Percentiles rank a stretch among this genome's conserved stretches.
Conservation (phyloP, 2,113 vertebrate genomes). For the Aphyosemion australe region DNA sequence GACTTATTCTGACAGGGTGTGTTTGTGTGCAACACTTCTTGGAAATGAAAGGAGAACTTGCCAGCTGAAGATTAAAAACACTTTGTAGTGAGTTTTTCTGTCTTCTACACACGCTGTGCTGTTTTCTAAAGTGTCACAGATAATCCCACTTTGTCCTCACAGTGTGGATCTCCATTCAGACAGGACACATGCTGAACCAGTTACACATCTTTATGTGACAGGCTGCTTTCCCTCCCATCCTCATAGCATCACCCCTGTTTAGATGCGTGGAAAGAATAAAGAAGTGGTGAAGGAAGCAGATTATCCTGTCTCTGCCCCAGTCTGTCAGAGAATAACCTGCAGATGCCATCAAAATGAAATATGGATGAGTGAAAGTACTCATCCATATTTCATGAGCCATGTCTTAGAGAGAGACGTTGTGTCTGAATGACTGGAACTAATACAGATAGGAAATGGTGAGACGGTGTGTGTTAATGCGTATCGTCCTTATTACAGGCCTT, state of each 20-base stretch:
- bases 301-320: constrained; percentile 27
- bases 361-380: too few species aligned
- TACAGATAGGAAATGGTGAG: constrained; percentile 24
- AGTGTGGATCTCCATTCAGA: constrained; percentile 28
- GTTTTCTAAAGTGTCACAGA: constrained; percentile 27
- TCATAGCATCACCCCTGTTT: constrained; percentile 44
- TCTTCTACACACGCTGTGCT: background rate
- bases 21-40: constrained; percentile 40
- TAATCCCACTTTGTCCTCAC: constrained; percentile 7
- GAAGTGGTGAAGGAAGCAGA: constrained; percentile 46
- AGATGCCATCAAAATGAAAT: constrained; percentile 56
- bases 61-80: constrained; percentile 19
- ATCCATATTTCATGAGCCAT: constrained; percentile 68
- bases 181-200: constrained; percentile 54
- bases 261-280: constrained; percentile 44
- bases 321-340: constrained; percentile 58
- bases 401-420: constrained; percentile 56
- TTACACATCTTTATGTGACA: constrained; percentile 15
- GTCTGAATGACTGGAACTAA: constrained; percentile 60
- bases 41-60: constrained; percentile 41
- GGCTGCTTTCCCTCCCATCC: constrained; percentile 14
- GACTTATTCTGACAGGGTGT: constrained; percentile 44
- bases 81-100: background rate
- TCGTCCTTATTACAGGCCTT: constrained; percentile 20
- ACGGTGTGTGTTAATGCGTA: constrained; percentile 25